Evolutionary conservation across 2,888 invertebrate genomes (phyloP).

Genomic region (Lomographa bimaculata): DNA sequence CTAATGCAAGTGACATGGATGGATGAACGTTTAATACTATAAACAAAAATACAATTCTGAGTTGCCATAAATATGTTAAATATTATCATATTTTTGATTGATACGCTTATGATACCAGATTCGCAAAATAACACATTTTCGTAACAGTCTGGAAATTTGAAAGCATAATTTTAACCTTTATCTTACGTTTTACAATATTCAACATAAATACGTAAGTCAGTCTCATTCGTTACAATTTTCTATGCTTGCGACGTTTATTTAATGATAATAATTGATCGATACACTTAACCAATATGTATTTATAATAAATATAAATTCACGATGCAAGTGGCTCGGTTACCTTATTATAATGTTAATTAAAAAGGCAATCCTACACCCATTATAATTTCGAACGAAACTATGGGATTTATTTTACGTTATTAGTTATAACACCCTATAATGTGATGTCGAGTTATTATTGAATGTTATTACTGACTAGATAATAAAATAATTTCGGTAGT

Average conservation of each 20-base stretch:
- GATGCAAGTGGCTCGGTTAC: constrained; percentile 34
- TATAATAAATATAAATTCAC: constrained; percentile 28
- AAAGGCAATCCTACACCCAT: constrained; percentile 40
- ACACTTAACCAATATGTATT: constrained; percentile 21
- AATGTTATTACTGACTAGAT: constrained; percentile 53
- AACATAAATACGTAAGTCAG: constrained; percentile 69
- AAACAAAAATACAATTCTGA: constrained; percentile 5
- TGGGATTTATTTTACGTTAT: constrained; percentile 5
- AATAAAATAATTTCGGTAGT: constrained; percentile 34
- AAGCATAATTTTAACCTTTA: background rate
- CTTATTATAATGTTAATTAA: constrained; percentile 45
- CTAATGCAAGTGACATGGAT: constrained; percentile 63
- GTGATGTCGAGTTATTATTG: constrained; percentile 25
- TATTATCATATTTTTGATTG: no score
- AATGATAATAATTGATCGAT: constrained; percentile 21
- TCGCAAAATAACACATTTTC: no score
- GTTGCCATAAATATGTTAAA: constrained; percentile 15
- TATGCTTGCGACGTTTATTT: constrained; percentile 40
- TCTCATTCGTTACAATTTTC: constrained; percentile 62
- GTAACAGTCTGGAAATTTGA: no score
- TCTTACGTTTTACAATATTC: constrained; percentile 32
- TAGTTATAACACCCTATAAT: constrained; percentile 2
- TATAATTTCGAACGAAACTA: constrained; percentile 3
- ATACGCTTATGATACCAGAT: no score
- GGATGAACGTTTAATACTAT: constrained; percentile 47